These are phyloP conservation scores for Todus mexicanus DNA, from an alignment of 2,797 vertebrate species.

Conservation along the genomic window DNA sequence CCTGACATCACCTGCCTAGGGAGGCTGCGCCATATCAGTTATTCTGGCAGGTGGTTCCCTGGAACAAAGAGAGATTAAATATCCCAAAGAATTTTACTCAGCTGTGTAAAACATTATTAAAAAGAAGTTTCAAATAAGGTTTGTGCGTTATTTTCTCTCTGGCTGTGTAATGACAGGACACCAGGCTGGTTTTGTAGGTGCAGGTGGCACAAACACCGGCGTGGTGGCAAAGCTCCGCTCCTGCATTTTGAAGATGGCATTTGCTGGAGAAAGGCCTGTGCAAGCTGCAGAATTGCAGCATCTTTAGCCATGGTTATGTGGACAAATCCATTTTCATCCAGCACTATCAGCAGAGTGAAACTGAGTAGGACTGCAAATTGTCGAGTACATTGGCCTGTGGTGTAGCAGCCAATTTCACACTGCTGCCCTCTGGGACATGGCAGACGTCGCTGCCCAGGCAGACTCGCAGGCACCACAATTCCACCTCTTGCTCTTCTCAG, in stretches of 20 bases:
- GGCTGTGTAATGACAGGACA: background rate
- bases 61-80: background rate
- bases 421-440: background rate
- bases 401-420: background rate
- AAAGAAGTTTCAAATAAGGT: background rate
- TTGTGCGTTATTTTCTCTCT: background rate
- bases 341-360: background rate
- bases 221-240: background rate
- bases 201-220: rapidly evolving
- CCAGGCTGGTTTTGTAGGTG: background rate
- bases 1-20: conserved; percentile 15
- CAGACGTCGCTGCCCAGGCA: background rate
- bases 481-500: background rate
- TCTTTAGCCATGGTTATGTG: background rate
- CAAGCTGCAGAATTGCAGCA: background rate
- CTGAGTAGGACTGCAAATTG: background rate
- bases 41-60: background rate
- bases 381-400: rapidly evolving
- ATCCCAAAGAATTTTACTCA: background rate
- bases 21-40: background rate
- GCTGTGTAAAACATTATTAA: background rate
- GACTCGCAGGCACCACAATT: background rate
- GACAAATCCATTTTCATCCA: background rate
- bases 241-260: background rate
- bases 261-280: background rate